A percentile compares a stretch with the other conserved stretches of the same genome.
Conservation (phyloP, 2,888 invertebrate species). For the Drymonia ruficornis region DNA sequence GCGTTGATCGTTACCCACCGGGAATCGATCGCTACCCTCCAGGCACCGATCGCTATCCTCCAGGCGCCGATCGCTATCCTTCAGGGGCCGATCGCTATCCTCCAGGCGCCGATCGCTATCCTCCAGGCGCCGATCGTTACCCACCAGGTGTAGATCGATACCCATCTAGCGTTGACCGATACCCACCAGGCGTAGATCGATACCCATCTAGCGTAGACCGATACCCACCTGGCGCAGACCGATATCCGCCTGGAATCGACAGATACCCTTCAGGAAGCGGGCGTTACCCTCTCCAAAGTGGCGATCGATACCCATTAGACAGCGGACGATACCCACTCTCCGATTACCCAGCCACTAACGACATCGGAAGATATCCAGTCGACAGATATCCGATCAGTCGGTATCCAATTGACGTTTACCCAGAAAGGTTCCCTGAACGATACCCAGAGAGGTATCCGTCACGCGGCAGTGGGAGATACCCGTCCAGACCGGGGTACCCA, state of each 20-base stretch:
- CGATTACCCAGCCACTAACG: constrained; percentile 47
- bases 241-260: constrained; percentile 53
- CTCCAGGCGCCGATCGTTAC: constrained; percentile 59
- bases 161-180: constrained; percentile 58
- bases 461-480: constrained; percentile 62
- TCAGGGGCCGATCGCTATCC: constrained; percentile 63
- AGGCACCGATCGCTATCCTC: constrained; percentile 65
- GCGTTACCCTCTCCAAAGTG: constrained; percentile 62
- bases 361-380: constrained; percentile 61
- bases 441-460: constrained; percentile 70
- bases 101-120: constrained; percentile 23
- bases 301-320: constrained; percentile 51
- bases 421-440: constrained; percentile 64
- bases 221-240: constrained; percentile 55
- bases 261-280: constrained; percentile 50
- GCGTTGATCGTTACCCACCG: constrained; percentile 81
- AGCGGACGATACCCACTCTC: constrained; percentile 63
- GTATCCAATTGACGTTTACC: constrained; percentile 69
- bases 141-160: constrained; percentile 47
- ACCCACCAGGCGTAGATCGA: constrained; percentile 38
- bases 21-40: constrained; percentile 66
- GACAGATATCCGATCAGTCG: constrained; percentile 74
- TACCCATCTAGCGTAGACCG: constrained; percentile 57
- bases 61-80: constrained; percentile 69
- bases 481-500: constrained; percentile 58